Base-by-base conservation (phyloP, 1,140 invertebrate genomes). In the Archegozetes longisetosus region DNA sequence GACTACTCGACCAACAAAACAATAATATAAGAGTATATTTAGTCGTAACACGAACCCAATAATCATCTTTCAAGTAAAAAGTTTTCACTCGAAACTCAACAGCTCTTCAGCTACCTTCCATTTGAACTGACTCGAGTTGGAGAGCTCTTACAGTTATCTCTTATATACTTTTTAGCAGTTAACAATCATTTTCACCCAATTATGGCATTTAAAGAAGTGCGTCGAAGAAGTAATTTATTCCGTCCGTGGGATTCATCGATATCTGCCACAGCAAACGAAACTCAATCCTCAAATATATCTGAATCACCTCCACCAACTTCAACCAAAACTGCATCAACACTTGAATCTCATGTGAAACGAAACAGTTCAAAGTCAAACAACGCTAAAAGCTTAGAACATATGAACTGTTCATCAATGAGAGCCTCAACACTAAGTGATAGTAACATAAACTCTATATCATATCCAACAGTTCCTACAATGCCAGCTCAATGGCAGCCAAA, bases 131-230 rank as follows among this genome's bases (percentile, higher is more conserved):
- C 32, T 40, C 32, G 17, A 40, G 17, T 6, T 40, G 32, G 17
- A 40, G 6, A 40, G 6, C 32, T 9, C 32, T 40, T 40, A n/a
- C n/a, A n/a, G n/a, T n/a, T n/a, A n/a, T n/a, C n/a, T 40, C 6
- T 40, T 40, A 9, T 40, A 40, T 40, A 40, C 32, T 40, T 40
- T 40, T 9, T 40, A 9, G 32, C 32, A 40, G 17, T 40, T 40
- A 40, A 40, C 32, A 40, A 40, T 9, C 32, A 9, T 40, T 40
- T 48, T 13, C 53, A n/a, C 28, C 20, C 26, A 52, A 53, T 48
- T 3, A 66, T 62, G 61, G 63, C 61, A 55, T 64, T 63, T 51
- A 64, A 59, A 55, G 61, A 64, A 55, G 58, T 66, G 2, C 57
- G 64, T 9, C 59, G 61, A 12, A 60, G 65, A 28, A 57, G 62